Evolutionary conservation across 2,113 vertebrate genomes (phyloP).

Genomic region (Brachyistius frenatus): DNA sequence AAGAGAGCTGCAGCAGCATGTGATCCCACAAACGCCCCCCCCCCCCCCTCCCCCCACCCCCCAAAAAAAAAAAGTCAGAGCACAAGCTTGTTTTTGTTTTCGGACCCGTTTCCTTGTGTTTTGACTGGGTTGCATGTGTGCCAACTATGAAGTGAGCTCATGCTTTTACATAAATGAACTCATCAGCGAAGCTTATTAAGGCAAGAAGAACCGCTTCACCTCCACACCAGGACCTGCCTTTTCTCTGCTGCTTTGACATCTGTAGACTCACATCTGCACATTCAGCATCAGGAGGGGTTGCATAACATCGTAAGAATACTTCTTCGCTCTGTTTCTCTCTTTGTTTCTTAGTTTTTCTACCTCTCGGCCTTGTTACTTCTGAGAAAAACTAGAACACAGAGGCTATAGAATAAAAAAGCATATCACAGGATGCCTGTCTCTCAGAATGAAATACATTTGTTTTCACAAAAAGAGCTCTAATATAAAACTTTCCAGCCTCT

Average conservation of each 20-base stretch:
- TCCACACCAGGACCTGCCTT: neutral
- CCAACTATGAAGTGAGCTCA: constrained; percentile 62
- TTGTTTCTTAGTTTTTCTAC: constrained; percentile 10
- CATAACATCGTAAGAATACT: constrained; percentile 6
- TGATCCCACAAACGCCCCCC: constrained; percentile 64
- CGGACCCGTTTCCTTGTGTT: constrained; percentile 70
- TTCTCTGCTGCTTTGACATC: neutral
- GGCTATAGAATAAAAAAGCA: constrained; percentile 51
- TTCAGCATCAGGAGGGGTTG: constrained; percentile 24
- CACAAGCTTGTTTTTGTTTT: constrained; percentile 76
- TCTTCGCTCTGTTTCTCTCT: constrained; percentile 9
- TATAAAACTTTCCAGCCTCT: constrained; percentile 70
- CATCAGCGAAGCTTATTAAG: constrained; percentile 53
- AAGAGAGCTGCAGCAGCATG: constrained; percentile 47
- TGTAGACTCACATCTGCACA: constrained; percentile 35
- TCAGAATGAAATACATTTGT: constrained; percentile 63
- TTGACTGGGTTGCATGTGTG: constrained; percentile 67
- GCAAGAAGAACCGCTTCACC: constrained; percentile 2
- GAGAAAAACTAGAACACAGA: constrained; percentile 20
- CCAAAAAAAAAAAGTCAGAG: constrained; percentile 26
- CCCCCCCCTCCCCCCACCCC: no score
- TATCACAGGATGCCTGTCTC: constrained; percentile 56
- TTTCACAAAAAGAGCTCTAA: constrained; percentile 62
- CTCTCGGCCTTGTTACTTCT: constrained; percentile 36
- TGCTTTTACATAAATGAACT: constrained; percentile 60